These are phyloP conservation scores for Ectemnius lituratus DNA, from an alignment of 2,888 invertebrate genomes.

Conservation along the genomic window DNA sequence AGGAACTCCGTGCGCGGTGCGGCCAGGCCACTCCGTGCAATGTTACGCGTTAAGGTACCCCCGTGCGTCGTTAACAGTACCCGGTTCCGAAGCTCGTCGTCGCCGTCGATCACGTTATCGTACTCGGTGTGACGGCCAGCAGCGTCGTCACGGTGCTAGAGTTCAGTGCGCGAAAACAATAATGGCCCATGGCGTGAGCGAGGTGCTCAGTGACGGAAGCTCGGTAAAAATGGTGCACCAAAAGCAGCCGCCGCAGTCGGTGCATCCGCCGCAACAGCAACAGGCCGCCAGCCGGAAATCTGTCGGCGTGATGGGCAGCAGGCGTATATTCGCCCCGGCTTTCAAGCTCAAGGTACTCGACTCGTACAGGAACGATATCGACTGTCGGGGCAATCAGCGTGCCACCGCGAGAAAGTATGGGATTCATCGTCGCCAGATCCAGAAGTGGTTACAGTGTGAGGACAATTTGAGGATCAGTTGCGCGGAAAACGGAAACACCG, in stretches of 20 bases:
- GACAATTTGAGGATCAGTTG: constrained; percentile 87
- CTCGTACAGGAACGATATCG: constrained; percentile 90
- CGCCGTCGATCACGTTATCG: constrained; percentile 32
- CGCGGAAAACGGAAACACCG: constrained; percentile 74
- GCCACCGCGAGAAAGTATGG: constrained; percentile 94
- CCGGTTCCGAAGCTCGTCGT: constrained; percentile 61
- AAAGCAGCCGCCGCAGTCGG: constrained; percentile 62
- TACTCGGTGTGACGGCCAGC: constrained; percentile 34
- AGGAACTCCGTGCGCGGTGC: constrained; percentile 73
- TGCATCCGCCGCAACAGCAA: constrained; percentile 64
- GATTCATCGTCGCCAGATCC: constrained; percentile 92
- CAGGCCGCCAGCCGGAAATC: constrained; percentile 64
- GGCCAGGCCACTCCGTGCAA: constrained; percentile 75
- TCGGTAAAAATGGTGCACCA: constrained; percentile 73
- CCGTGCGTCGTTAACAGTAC: constrained; percentile 66
- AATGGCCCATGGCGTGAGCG: constrained; percentile 82
- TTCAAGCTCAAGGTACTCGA: constrained; percentile 94
- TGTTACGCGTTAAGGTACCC: constrained; percentile 74
- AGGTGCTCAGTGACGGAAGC: constrained; percentile 77
- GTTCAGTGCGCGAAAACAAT: constrained; percentile 59
- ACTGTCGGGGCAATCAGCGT: constrained; percentile 93
- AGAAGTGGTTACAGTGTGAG: constrained; percentile 95
- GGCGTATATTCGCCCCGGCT: constrained; percentile 92
- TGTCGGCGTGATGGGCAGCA: constrained; percentile 84
- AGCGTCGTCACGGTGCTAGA: constrained; percentile 39